A percentile compares a stretch with the other conserved stretches of the same genome.
Evolutionary conservation across 2,888 invertebrate genomes (phyloP).

Genomic region (Mellilla xanthometata): DNA sequence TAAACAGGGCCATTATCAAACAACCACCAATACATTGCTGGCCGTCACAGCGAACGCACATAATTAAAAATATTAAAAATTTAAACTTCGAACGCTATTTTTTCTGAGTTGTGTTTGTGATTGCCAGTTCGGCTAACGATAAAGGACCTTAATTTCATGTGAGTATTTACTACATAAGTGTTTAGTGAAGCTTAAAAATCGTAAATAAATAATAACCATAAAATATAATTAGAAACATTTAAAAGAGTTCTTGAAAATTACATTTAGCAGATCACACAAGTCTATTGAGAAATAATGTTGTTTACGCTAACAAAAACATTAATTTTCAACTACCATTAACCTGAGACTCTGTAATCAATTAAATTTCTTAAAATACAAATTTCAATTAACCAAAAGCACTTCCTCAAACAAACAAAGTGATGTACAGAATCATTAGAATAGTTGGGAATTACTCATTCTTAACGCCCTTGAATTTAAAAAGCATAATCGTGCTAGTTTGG

Average conservation of each 20-base stretch:
- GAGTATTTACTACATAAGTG: constrained; percentile 45
- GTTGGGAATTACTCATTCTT: constrained; percentile 11
- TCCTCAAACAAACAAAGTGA: constrained; percentile 21
- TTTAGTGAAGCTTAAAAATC: constrained; percentile 4
- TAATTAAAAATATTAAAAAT: constrained; percentile 36
- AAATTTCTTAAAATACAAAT: constrained; percentile 1
- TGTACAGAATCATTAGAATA: constrained; percentile 20
- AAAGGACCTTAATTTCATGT: constrained; percentile 69
- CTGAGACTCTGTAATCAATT: constrained; percentile 9
- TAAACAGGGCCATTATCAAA: constrained; percentile 65
- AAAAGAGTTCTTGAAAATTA: too few species aligned
- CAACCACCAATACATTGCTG: constrained; percentile 73
- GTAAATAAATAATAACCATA: too few species aligned
- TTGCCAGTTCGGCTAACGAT: constrained; percentile 46
- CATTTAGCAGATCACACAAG: too few species aligned
- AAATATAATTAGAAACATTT: too few species aligned
- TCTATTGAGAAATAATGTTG: too few species aligned
- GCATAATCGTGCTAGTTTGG: constrained; percentile 17
- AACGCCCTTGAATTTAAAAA: constrained; percentile 22
- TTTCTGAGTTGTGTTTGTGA: constrained; percentile 63
- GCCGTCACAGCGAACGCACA: constrained; percentile 70
- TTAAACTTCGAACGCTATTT: constrained; percentile 35
- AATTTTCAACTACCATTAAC: constrained; percentile 4
- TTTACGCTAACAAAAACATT: background rate
- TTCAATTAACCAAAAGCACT: constrained; percentile 14